Percentiles rank a stretch among this genome's conserved stretches.
Evolutionary conservation across 2,113 vertebrate species (phyloP).

Genomic region (Sceloporus undulatus): DNA sequence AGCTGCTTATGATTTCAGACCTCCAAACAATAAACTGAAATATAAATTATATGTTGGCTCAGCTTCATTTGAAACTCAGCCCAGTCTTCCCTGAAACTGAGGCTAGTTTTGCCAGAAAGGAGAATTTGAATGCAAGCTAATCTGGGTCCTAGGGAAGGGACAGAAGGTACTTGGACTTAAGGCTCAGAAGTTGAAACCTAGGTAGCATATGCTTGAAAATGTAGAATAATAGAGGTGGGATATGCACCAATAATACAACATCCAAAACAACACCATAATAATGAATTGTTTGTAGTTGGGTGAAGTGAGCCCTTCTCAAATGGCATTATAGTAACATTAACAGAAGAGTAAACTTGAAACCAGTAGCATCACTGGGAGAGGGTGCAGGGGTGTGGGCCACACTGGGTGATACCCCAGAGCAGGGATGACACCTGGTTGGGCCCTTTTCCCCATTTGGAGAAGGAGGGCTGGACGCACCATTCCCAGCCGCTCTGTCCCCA

Average conservation of each 20-base stretch:
- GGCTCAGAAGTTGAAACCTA: neutral
- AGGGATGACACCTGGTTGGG: too few species aligned
- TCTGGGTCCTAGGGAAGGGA: neutral
- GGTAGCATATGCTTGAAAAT: neutral
- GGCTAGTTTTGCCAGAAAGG: constrained; percentile 65
- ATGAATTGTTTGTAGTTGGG: neutral
- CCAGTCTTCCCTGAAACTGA: constrained; percentile 66
- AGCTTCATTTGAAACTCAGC: constrained; percentile 61
- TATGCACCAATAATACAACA: neutral
- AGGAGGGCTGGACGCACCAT: too few species aligned
- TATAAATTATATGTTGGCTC: constrained; percentile 67
- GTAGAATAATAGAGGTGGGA: neutral
- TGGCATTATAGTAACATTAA: neutral
- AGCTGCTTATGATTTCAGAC: constrained; percentile 50
- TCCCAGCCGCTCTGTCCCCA: too few species aligned
- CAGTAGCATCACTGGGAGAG: too few species aligned
- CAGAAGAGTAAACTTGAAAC: too few species aligned
- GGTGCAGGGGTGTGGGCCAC: too few species aligned
- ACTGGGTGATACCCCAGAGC: too few species aligned
- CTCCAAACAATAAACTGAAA: constrained; percentile 34
- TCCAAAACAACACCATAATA: neutral
- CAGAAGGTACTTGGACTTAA: neutral
- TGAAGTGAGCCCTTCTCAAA: neutral
- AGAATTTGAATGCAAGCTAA: constrained; percentile 37
- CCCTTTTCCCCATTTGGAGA: too few species aligned